A percentile compares a stretch with the other conserved stretches of the same genome.
phyloP scores from a whole-genome alignment of 1,140 invertebrate genomes.

The Papilio polytes region DNA sequence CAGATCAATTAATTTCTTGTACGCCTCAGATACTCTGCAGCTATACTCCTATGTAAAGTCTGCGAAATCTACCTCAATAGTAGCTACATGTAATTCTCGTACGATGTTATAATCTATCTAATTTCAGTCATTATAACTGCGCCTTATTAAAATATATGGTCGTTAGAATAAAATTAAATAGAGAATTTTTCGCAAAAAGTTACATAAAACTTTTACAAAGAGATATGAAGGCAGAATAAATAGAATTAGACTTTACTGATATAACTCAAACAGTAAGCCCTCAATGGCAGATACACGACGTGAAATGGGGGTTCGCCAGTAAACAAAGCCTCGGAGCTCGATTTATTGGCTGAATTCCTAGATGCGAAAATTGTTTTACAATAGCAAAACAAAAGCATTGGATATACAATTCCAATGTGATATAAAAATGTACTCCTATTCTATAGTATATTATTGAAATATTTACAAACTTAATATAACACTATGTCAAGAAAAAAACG shows the following conservation, averaged over 20 bases:
- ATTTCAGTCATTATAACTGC: background rate
- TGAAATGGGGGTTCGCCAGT: slow-evolving; percentile 20
- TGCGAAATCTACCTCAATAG: background rate
- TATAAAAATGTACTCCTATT: background rate
- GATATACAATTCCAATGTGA: background rate
- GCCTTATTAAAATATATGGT: background rate
- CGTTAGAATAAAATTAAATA: background rate
- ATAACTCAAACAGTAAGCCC: slow-evolving; percentile 22
- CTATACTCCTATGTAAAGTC: background rate
- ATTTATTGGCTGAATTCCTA: slow-evolving; percentile 19
- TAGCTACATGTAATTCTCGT: background rate
- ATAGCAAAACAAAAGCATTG: background rate
- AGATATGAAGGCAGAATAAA: slow-evolving; percentile 3
- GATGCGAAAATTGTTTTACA: slow-evolving; percentile 21
- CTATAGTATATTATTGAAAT: background rate
- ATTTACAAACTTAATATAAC: background rate
- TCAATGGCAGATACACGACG: slow-evolving; percentile 17
- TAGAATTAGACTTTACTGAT: background rate
- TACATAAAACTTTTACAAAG: slow-evolving; percentile 13
- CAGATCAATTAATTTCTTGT: background rate
- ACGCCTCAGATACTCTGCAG: background rate
- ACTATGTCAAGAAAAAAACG: background rate
- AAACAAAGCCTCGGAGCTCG: slow-evolving; percentile 15
- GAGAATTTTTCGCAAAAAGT: background rate
- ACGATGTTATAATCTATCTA: too few species aligned